Base-by-base conservation (phyloP, 2,797 vertebrate genomes). In the Antennarius maculatus region DNA sequence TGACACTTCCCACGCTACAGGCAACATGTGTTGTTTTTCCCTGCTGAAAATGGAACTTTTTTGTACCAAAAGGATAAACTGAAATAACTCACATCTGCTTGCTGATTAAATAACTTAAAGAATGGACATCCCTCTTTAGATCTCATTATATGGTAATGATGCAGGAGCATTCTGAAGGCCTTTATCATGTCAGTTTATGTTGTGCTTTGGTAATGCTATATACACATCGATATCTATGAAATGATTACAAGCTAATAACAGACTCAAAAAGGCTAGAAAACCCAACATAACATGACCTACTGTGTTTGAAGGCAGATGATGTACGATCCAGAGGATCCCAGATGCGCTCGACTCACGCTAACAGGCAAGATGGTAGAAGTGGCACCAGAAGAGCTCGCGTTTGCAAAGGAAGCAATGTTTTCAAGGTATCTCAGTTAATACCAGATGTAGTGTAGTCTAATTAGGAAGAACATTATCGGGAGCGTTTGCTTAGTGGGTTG, bases 341-440 rank as follows among this genome's bases (percentile, higher is more conserved):
- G 94, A 78, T 97, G 96, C 37, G 76, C 92, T 79, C 90, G 93
- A 70, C 88, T 98, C 72, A 96, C 94, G 1, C 89, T 97, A 39
- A 95, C 59, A 2, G 96, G 96, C 76, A 94, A 91, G 89, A 95
- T 98, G 95, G 90, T 94, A 55, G 82, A 77, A 0, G 95, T 98
- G 56, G 81, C 82, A 51, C 87, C 89, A 0, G 93, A 95, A 80
- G 96, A 97, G 92, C 76, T 91, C 3, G 92, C 92, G 48, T 97
- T 96, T 89, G 96, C 95, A 77, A 95, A 94, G 81, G 93, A 96
- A 81, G 95, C 96, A n/a, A 82, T 97, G 92, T 97, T 96, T 89
- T 96, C 96, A 71, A 97, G 96, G 96, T 98, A 71, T 57, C 27
- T 5, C 4, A 31, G 29, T 5, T 55, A 27, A 29, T 51, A 23